A percentile compares a stretch with the other conserved stretches of the same genome.
Evolutionary conservation across 2,797 vertebrate species (phyloP).

Genomic region (Lateolabrax maculatus): DNA sequence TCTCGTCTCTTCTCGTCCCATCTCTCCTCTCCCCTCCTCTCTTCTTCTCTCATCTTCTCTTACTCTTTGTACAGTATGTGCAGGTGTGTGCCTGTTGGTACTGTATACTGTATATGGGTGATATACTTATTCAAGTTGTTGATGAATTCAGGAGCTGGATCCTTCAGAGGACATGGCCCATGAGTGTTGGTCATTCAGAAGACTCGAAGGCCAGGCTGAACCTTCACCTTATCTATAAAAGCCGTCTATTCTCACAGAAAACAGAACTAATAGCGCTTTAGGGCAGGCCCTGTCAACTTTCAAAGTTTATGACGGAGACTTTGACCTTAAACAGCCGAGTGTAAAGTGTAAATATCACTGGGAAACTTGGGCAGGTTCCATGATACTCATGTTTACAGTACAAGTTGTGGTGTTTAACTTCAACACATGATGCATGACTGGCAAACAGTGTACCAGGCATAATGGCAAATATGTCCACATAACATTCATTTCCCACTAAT

Average conservation of each 20-base stretch:
- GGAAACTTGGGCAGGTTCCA: background rate
- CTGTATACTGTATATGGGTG: background rate
- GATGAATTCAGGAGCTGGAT: background rate
- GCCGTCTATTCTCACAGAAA: background rate
- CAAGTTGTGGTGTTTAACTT: conserved; percentile 8
- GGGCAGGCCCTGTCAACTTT: background rate
- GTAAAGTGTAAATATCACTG: conserved; percentile 18
- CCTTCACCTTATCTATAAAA: background rate
- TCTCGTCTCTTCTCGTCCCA: background rate
- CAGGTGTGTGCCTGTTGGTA: background rate
- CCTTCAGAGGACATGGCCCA: background rate
- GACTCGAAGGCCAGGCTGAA: background rate
- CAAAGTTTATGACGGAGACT: background rate
- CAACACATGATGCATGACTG: background rate
- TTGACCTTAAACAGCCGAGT: background rate
- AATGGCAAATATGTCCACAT: background rate
- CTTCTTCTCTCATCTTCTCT: too few relatives aligned
- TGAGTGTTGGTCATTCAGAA: background rate
- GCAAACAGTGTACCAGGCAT: background rate
- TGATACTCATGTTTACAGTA: background rate
- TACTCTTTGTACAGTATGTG: background rate
- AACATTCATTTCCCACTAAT: background rate
- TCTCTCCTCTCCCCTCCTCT: too few relatives aligned
- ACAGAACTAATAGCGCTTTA: background rate
- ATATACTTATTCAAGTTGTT: background rate